Conservation (phyloP, 2,113 vertebrate species). For the Zapornia atra region DNA sequence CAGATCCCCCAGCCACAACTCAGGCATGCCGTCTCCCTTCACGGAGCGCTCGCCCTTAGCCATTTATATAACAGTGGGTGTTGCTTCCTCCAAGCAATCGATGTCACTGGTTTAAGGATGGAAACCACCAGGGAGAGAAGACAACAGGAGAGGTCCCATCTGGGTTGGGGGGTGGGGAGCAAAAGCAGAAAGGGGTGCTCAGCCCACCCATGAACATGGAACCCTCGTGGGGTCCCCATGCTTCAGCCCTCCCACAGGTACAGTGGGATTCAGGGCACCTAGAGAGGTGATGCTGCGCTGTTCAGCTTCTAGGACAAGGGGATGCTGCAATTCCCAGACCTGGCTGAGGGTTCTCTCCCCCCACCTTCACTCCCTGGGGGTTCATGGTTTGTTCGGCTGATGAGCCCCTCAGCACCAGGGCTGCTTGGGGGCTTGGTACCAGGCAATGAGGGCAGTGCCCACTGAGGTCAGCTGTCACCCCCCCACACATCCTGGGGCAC, state of each 20-base stretch:
- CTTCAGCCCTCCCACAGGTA: not conserved
- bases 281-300: fast-evolving
- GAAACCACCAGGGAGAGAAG: not conserved
- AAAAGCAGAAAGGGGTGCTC: not conserved
- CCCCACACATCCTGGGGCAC: not conserved
- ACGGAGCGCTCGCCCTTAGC: not conserved
- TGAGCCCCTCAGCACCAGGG: not conserved
- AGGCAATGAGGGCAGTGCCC: not conserved
- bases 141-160: not conserved
- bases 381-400: not conserved
- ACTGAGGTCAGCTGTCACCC: not conserved
- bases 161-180: no score
- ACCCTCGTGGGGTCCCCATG: fast-evolving
- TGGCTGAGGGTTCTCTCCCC: not conserved
- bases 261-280: not conserved
- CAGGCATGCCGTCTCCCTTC: not conserved
- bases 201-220: not conserved
- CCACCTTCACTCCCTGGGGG: fast-evolving
- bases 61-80: not conserved
- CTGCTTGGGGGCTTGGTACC: not conserved
- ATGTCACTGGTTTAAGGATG: constrained; percentile 4
- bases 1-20: fast-evolving
- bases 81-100: not conserved
- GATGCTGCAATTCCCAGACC: not conserved
- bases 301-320: not conserved